Conservation (phyloP, 2,888 invertebrate species). For the Pegoplata infirma region DNA sequence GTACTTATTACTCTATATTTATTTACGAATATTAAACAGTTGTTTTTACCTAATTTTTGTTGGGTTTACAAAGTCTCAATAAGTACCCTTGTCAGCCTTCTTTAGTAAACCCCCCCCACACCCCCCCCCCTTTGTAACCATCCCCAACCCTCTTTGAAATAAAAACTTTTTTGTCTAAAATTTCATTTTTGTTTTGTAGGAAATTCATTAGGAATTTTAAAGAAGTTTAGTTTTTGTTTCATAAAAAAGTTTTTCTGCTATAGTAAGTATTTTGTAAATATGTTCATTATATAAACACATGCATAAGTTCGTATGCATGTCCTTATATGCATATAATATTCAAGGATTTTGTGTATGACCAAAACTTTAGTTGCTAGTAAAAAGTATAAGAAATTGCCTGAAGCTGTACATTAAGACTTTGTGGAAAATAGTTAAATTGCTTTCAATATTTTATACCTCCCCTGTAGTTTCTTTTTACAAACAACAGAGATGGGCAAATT, state of each 20-base stretch:
- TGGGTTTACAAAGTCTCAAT: no score
- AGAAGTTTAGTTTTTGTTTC: constrained; percentile 61
- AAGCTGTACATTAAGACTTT: constrained; percentile 59
- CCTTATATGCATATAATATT: neutral
- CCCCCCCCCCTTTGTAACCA: neutral
- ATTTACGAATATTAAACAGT: no score
- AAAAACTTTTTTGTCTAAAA: constrained; percentile 38
- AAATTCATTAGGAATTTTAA: constrained; percentile 66
- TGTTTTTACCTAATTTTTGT: no score
- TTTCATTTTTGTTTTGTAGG: constrained; percentile 37
- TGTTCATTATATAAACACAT: neutral
- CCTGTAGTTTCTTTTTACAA: neutral
- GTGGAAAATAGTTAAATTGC: constrained; percentile 51
- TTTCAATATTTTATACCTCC: constrained; percentile 43
- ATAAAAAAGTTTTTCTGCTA: neutral
- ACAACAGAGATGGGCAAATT: neutral
- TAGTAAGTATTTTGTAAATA: neutral
- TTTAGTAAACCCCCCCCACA: no score
- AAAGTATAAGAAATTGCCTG: constrained; percentile 53
- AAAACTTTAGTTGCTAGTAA: constrained; percentile 46
- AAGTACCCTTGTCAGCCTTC: no score
- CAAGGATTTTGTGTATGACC: neutral
- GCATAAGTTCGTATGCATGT: neutral
- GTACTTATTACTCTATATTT: no score
- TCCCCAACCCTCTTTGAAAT: neutral